Percentiles rank a stretch among this genome's conserved stretches.
Evolutionary conservation across 1,140 invertebrate species (phyloP).

Genomic region (Harlomillsia oculata): DNA sequence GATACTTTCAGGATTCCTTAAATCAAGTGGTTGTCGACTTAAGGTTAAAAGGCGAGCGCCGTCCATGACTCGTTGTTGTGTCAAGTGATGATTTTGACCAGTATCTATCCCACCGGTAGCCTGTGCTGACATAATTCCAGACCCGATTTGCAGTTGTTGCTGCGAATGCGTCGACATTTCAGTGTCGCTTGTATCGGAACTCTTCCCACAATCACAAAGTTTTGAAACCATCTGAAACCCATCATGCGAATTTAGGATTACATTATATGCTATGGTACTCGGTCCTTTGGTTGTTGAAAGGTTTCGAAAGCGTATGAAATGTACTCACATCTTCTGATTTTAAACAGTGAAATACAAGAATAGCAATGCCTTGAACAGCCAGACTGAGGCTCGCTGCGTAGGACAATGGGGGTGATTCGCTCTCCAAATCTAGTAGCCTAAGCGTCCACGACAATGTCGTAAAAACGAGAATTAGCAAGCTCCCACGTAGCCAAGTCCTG

Average conservation of each 20-base stretch:
- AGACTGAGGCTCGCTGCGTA: slow-evolving; percentile 30
- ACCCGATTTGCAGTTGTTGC: slow-evolving; percentile 25
- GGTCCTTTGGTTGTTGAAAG: too few species aligned
- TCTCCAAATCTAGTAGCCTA: slow-evolving; percentile 33
- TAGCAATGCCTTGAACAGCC: slow-evolving; percentile 30
- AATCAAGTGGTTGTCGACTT: slow-evolving; percentile 29
- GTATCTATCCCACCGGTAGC: slow-evolving; percentile 10
- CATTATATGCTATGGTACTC: not conserved
- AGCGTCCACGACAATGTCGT: slow-evolving; percentile 34
- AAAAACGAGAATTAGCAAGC: slow-evolving; percentile 33
- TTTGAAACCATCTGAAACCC: slow-evolving; percentile 29
- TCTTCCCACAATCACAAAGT: slow-evolving; percentile 35
- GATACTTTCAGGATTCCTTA: slow-evolving; percentile 30
- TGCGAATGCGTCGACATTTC: slow-evolving; percentile 36
- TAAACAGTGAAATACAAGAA: slow-evolving; percentile 33
- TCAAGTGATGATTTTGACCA: slow-evolving; percentile 34
- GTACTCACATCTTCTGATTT: slow-evolving; percentile 35
- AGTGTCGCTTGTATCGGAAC: slow-evolving; percentile 29
- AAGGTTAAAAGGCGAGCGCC: slow-evolving; percentile 26
- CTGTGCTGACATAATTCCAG: slow-evolving; percentile 2
- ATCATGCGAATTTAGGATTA: not conserved
- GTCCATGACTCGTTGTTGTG: slow-evolving; percentile 21
- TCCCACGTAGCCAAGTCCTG: slow-evolving; percentile 35
- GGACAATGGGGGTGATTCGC: slow-evolving; percentile 24
- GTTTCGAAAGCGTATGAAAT: not conserved